Conservation (phyloP, 30 jellyfish, hydroid and myxozoan species). For the Clytia hemisphaerica region DNA sequence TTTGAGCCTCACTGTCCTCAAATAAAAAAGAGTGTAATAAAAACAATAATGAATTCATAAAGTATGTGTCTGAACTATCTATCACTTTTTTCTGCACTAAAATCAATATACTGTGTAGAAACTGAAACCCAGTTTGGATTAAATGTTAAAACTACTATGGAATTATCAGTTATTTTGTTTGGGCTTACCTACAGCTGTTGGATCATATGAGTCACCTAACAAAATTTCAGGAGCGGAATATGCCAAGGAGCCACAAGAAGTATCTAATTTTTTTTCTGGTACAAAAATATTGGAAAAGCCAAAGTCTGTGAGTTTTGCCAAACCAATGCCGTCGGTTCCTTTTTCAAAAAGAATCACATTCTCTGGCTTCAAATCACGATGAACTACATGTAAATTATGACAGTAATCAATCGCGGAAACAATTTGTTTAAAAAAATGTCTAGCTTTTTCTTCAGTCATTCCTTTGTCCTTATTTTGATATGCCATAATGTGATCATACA, state of each 20-base stretch:
- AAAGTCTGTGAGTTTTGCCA: slow-evolving; percentile 88
- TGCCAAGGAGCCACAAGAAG: slow-evolving; percentile 95
- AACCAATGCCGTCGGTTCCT: slow-evolving; percentile 66
- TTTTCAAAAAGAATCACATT: slow-evolving; percentile 89
- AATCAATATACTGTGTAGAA: too few species aligned
- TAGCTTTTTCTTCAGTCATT: slow-evolving; percentile 87
- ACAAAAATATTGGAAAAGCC: slow-evolving; percentile 90
- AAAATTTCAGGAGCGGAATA: slow-evolving; percentile 98
- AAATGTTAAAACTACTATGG: too few species aligned
- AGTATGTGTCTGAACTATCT: too few species aligned
- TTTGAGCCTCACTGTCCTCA: too few species aligned
- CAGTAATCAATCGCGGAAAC: slow-evolving; percentile 95
- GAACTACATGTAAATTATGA: slow-evolving; percentile 96
- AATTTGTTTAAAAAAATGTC: slow-evolving; percentile 82
- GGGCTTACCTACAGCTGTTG: slow-evolving; percentile 97
- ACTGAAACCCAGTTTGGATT: too few species aligned
- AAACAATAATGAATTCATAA: too few species aligned
- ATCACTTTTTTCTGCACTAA: too few species aligned
- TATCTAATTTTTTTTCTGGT: slow-evolving; percentile 85
- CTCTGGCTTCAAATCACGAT: slow-evolving; percentile 97
- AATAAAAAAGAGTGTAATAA: too few species aligned
- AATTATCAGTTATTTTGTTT: too few species aligned
- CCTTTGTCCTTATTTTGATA: slow-evolving; percentile 60
- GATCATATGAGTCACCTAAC: slow-evolving; percentile 92
- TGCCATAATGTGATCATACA: slow-evolving; percentile 94